Evolutionary conservation across 2,888 invertebrate species (phyloP).

Genomic region (Zhuqinia jingwanae): DNA sequence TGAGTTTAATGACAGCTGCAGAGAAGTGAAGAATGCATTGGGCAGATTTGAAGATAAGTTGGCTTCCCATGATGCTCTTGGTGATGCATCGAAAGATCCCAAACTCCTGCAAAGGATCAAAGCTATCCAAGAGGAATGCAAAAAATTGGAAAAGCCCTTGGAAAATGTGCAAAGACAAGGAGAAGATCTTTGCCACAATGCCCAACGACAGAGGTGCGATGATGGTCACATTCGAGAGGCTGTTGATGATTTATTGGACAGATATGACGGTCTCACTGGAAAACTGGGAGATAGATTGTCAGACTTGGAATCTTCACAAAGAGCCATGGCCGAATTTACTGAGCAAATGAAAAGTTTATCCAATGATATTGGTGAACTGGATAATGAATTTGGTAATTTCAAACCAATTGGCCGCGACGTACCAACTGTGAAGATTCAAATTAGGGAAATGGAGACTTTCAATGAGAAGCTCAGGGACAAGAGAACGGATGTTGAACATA

Average conservation of each 20-base stretch:
- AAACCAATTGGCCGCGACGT: constrained; percentile 94
- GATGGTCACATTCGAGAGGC: constrained; percentile 90
- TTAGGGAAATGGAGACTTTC: constrained; percentile 86
- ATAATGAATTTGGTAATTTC: constrained; percentile 91
- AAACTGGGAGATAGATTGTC: constrained; percentile 90
- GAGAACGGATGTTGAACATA: constrained; percentile 83
- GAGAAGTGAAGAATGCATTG: constrained; percentile 92
- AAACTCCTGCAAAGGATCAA: constrained; percentile 93
- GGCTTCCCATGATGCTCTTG: constrained; percentile 87
- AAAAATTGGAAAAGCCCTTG: constrained; percentile 88
- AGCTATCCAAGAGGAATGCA: constrained; percentile 89
- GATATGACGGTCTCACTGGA: constrained; percentile 88
- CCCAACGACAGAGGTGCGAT: constrained; percentile 87
- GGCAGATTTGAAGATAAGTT: constrained; percentile 94
- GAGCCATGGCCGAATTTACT: constrained; percentile 92
- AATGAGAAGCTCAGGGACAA: constrained; percentile 81
- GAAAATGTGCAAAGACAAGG: constrained; percentile 86
- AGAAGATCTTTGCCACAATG: constrained; percentile 89
- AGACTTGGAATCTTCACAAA: constrained; percentile 91
- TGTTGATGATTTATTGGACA: constrained; percentile 88
- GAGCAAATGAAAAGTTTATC: constrained; percentile 91
- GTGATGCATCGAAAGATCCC: constrained; percentile 90
- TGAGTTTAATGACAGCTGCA: constrained; percentile 83
- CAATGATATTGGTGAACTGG: constrained; percentile 89
- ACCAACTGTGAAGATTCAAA: constrained; percentile 90